Conservation (phyloP, 2,113 vertebrate species). For the Tetrao urogallus region DNA sequence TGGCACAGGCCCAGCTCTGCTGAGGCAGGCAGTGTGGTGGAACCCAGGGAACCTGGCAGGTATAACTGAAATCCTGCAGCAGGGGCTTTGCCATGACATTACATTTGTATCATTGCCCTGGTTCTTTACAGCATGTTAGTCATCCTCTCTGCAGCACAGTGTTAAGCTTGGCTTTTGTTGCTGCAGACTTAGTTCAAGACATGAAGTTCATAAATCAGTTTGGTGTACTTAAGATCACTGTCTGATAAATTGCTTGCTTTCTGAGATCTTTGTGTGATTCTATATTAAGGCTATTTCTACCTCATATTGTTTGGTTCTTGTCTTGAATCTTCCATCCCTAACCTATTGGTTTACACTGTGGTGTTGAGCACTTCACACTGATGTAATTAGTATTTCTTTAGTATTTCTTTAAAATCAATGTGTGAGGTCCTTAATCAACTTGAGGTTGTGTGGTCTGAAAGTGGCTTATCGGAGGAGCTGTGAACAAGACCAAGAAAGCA, state of each 20-base stretch:
- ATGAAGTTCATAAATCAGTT: neutral
- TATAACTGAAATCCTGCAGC: neutral
- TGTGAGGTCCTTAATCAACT: rapidly evolving
- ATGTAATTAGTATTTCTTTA: neutral
- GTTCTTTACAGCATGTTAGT: neutral
- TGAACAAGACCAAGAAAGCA: neutral
- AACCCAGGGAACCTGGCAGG: neutral
- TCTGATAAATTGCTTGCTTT: neutral
- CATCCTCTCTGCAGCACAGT: neutral
- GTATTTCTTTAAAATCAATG: neutral
- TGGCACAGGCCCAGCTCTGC: neutral
- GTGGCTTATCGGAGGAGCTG: neutral
- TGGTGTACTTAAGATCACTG: neutral
- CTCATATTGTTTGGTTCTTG: neutral
- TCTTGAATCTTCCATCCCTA: neutral
- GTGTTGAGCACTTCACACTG: rapidly evolving
- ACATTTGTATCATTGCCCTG: neutral
- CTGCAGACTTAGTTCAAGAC: neutral
- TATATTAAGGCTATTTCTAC: neutral
- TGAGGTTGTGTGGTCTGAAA: neutral
- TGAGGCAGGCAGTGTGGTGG: neutral
- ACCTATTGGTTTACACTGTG: neutral
- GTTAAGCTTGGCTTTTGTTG: neutral
- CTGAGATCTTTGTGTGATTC: neutral
- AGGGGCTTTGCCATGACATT: rapidly evolving